These are phyloP conservation scores for Drosophila demipolita DNA, from an alignment of 2,888 invertebrate species.

Conservation along the genomic window DNA sequence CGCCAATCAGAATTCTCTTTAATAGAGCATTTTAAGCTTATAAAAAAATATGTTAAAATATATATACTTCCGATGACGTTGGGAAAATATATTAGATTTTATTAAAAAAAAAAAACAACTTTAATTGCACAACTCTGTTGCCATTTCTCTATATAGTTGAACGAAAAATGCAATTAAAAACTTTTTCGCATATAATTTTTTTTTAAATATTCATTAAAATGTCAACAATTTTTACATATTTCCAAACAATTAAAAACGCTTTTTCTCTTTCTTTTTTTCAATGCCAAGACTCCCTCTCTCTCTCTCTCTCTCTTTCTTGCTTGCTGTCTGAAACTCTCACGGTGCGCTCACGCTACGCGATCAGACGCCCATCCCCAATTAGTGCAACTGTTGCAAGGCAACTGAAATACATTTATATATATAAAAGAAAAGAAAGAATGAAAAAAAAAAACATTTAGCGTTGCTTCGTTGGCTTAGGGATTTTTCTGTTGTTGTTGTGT, in stretches of 20 bases:
- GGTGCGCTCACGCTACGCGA: constrained; percentile 30
- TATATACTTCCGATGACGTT: background rate
- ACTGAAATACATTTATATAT: constrained; percentile 8
- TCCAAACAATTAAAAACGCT: constrained; percentile 11
- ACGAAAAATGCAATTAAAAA: background rate
- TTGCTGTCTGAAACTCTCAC: background rate
- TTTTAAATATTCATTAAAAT: background rate
- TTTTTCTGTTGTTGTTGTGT: constrained; percentile 14
- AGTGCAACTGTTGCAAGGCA: constrained; percentile 47
- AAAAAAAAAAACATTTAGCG: constrained; percentile 56
- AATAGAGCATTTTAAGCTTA: too few species aligned
- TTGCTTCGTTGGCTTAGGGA: constrained; percentile 47
- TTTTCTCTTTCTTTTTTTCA: background rate
- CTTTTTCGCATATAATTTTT: background rate
- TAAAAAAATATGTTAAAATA: background rate
- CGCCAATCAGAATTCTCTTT: too few species aligned
- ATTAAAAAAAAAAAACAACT: background rate
- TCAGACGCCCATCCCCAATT: constrained; percentile 54
- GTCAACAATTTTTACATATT: background rate
- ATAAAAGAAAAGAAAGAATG: constrained; percentile 36
- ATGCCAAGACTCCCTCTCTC: background rate
- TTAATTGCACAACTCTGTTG: background rate
- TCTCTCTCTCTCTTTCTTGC: background rate
- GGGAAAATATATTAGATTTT: background rate
- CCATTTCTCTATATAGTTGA: background rate